A percentile compares a stretch with the other conserved stretches of the same genome.
These are phyloP conservation scores for Sebastes hubbsi DNA, from an alignment of 2,797 vertebrate species.

Conservation along the genomic window DNA sequence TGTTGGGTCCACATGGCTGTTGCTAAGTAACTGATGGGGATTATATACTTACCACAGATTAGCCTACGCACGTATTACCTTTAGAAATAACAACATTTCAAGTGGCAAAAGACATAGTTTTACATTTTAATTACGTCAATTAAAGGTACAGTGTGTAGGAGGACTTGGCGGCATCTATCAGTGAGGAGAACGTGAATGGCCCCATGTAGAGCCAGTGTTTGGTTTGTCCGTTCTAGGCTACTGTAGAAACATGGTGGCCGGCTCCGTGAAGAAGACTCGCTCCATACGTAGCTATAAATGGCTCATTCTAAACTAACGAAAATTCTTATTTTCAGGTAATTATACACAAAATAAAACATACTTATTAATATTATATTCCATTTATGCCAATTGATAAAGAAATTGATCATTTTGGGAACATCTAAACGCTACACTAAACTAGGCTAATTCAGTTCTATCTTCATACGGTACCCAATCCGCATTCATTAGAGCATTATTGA, in stretches of 20 bases:
- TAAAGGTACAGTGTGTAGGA: not conserved
- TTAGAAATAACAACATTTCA: not conserved
- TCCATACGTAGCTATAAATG: too few species aligned
- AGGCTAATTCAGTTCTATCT: not conserved
- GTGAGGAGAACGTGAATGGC: not conserved
- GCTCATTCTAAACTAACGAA: too few species aligned
- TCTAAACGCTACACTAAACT: not conserved
- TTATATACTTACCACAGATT: not conserved
- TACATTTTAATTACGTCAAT: not conserved
- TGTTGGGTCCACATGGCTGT: conserved; percentile 14
- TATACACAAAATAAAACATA: too few species aligned
- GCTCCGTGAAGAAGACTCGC: too few species aligned
- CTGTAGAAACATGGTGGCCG: too few species aligned
- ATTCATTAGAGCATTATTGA: not conserved
- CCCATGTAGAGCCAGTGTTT: too few species aligned
- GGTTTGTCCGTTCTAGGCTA: too few species aligned
- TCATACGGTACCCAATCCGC: not conserved
- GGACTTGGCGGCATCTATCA: too few species aligned
- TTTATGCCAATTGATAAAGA: too few species aligned
- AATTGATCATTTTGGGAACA: not conserved
- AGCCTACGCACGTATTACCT: not conserved
- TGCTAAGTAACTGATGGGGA: conserved; percentile 22
- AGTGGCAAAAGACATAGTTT: not conserved
- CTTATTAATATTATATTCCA: not conserved
- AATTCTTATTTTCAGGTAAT: too few species aligned